A percentile compares a stretch with the other conserved stretches of the same genome.
These are phyloP conservation scores for Ammodytes marinus DNA, from an alignment of 2,113 vertebrate genomes.

Conservation along the genomic window DNA sequence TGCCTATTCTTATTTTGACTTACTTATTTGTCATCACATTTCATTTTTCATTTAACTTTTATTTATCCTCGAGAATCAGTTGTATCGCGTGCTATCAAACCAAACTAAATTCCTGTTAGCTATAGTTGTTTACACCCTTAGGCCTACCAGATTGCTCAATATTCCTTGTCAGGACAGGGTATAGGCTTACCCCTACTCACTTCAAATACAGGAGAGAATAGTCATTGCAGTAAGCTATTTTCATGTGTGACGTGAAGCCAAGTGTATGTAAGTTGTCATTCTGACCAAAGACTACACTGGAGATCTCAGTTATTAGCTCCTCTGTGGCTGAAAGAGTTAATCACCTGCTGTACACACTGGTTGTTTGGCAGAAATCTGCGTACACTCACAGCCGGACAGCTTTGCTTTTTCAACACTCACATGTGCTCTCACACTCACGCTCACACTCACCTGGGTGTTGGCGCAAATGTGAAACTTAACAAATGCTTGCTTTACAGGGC, in stretches of 20 bases:
- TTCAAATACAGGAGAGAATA: not conserved
- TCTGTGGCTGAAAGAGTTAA: conserved; percentile 3
- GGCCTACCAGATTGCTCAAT: not conserved
- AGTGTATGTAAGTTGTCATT: conserved; percentile 9
- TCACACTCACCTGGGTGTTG: not conserved
- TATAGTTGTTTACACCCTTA: not conserved
- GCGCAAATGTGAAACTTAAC: conserved; percentile 14
- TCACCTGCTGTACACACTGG: not conserved
- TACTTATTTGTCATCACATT: too few species aligned
- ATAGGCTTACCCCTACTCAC: not conserved
- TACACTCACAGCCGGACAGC: not conserved
- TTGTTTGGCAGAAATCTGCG: not conserved
- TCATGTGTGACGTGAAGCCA: not conserved
- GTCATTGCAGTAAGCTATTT: not conserved
- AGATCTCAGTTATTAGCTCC: conserved; percentile 28
- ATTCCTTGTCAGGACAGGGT: not conserved
- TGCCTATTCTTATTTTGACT: too few species aligned
- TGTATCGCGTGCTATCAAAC: not conserved
- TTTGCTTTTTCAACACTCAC: conserved; percentile 3
- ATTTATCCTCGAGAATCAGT: not conserved
- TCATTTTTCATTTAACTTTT: too few species aligned
- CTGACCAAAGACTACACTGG: not conserved
- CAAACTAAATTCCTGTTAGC: not conserved
- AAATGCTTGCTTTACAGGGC: conserved; percentile 35
- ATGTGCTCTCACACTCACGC: not conserved